These are phyloP conservation scores for Esperia sulphurella DNA, from an alignment of 2,888 invertebrate genomes.

Conservation along the genomic window DNA sequence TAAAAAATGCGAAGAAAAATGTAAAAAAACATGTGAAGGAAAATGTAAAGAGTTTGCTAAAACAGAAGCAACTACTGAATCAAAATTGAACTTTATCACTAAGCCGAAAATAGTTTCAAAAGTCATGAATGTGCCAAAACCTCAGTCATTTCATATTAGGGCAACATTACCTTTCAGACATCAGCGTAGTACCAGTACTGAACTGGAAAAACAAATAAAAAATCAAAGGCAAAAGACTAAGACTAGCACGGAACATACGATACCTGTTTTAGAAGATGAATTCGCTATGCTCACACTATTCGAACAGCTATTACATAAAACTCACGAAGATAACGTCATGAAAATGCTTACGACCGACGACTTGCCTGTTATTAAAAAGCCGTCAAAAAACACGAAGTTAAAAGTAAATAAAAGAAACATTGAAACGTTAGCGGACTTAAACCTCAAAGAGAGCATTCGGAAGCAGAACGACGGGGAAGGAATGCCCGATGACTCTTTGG, in stretches of 20 bases:
- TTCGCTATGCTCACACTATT: conserved; percentile 40
- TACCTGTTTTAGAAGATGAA: conserved; percentile 31
- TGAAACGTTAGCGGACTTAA: conserved; percentile 25
- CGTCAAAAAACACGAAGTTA: conserved; percentile 5
- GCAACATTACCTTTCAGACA: not conserved
- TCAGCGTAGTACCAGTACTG: conserved; percentile 2
- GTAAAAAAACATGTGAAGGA: too few relatives aligned
- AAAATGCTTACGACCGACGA: conserved; percentile 30
- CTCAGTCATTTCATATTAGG: not conserved
- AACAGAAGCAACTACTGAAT: too few relatives aligned
- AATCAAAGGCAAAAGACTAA: conserved; percentile 1
- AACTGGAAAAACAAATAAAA: conserved; percentile 1
- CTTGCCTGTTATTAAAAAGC: conserved; percentile 10
- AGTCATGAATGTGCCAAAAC: not conserved
- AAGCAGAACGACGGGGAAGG: conserved; percentile 24
- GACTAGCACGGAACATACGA: conserved; percentile 2
- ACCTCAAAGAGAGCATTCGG: conserved; percentile 20
- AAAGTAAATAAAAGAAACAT: conserved; percentile 27
- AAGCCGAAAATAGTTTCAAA: not conserved
- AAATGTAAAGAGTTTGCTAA: too few relatives aligned
- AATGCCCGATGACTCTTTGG: conserved; percentile 23
- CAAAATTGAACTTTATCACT: too few relatives aligned
- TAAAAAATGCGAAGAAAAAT: too few relatives aligned
- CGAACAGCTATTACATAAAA: conserved; percentile 44
- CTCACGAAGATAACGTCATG: conserved; percentile 35